Base-by-base conservation (phyloP, 2,888 invertebrate species). In the Amphipoea oculea region DNA sequence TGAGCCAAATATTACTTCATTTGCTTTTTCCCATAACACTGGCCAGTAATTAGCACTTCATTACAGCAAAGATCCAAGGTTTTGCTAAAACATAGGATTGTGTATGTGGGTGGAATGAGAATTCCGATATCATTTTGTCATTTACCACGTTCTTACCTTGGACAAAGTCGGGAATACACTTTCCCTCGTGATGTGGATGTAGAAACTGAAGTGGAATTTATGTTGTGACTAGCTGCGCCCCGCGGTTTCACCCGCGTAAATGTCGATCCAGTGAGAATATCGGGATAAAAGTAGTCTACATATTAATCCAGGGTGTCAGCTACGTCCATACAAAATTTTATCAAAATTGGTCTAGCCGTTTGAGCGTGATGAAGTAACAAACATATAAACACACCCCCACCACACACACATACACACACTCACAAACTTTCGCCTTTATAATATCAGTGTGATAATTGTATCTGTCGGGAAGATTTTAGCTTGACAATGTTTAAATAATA, bases 1-100 rank as follows among this genome's bases (percentile, higher is more conserved):
- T 57, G 87, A 89, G 89, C 89, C 89, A 89, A 89, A 88, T 83
- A 68, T 82, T 78, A 81, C 78, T 84, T 81, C 75, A 80, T 80
- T 63, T 75, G 66, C 57, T 84, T 85, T 84, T 82, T 45, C 78
- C 86, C 78, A 72, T 83, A 85, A 73, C 63, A 62, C 54, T 68
- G 71, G 63, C 76, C 57, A 36, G 51, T 69, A 79, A 78, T 88
- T 76, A 87, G 69, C 81, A 87, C 80, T 68, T 86, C 79, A 79
- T 85, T 82, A 29, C 29, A 86, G 73, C 78, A 74, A 86, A 80
- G 20, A 73, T 60, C n/a, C 70, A 86, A 81, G 88, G 79, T 62
- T 79, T 68, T 76, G 67, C 74, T 70, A 62, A 80, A 75, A 65
- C 66, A 36, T 51, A 66, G 36, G 51, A 57, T 60, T 57, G 29